Conservation (phyloP, 2,797 vertebrate genomes). For the Enteromius unitaeniatus region DNA sequence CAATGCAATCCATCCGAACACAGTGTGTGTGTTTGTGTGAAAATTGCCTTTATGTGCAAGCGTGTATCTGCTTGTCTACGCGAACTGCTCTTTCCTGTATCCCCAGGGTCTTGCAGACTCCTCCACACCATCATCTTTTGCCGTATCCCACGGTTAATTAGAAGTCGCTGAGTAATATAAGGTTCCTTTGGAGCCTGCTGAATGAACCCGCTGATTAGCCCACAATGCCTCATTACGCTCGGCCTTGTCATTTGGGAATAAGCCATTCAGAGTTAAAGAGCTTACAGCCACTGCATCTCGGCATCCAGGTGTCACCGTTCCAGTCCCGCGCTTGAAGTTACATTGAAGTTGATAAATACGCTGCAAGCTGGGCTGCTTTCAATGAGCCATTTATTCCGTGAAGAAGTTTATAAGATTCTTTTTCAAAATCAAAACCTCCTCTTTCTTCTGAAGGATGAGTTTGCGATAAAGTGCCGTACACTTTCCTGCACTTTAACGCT, state of each 20-base stretch:
- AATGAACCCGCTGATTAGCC: constrained; percentile 75
- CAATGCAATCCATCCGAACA: not conserved
- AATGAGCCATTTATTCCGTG: constrained; percentile 8
- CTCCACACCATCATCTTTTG: constrained; percentile 44
- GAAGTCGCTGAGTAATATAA: constrained; percentile 52
- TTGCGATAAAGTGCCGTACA: not conserved
- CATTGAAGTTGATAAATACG: constrained; percentile 33
- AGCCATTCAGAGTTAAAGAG: constrained; percentile 56
- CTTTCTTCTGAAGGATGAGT: constrained; percentile 21
- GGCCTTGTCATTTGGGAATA: constrained; percentile 70
- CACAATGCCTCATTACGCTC: constrained; percentile 72
- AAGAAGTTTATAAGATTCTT: constrained; percentile 5
- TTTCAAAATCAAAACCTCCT: constrained; percentile 13
- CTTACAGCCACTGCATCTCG: constrained; percentile 38
- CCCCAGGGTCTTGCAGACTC: constrained; percentile 50
- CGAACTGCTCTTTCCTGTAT: constrained; percentile 50
- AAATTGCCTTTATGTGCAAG: constrained; percentile 23
- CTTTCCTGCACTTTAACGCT: not conserved
- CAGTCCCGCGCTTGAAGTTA: constrained; percentile 21
- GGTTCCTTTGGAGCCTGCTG: constrained; percentile 58
- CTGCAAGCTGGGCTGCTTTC: constrained; percentile 22
- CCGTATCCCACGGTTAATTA: constrained; percentile 58
- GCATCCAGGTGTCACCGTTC: constrained; percentile 60
- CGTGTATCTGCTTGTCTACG: constrained; percentile 65
- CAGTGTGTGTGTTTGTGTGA: constrained; percentile 15